phyloP scores from a whole-genome alignment of 2,888 invertebrate species.

The Griposia aprilina region DNA sequence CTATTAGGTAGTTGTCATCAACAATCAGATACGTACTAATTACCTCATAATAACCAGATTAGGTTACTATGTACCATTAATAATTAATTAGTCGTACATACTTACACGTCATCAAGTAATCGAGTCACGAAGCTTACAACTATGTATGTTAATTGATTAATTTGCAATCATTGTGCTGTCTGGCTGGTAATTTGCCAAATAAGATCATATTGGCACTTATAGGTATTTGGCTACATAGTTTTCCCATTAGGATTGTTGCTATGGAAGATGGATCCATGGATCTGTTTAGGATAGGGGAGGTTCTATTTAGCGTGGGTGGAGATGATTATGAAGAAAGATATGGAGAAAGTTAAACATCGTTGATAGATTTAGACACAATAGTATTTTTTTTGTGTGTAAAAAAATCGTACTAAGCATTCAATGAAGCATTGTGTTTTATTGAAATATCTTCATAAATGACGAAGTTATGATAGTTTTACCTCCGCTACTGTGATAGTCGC shows the following conservation, averaged over 20 bases:
- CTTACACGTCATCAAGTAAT: constrained; percentile 63
- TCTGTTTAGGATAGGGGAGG: not conserved
- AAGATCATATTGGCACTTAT: constrained; percentile 57
- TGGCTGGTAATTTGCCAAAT: constrained; percentile 58
- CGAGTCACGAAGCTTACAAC: constrained; percentile 57
- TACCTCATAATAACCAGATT: constrained; percentile 61
- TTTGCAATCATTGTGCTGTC: constrained; percentile 62
- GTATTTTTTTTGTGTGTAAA: too few species aligned
- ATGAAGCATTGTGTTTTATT: too few species aligned
- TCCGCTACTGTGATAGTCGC: too few species aligned
- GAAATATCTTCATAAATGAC: too few species aligned
- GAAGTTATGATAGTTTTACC: too few species aligned
- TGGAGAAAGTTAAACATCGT: too few species aligned
- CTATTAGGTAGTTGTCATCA: constrained; percentile 44
- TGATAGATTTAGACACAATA: too few species aligned
- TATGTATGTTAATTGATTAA: constrained; percentile 67
- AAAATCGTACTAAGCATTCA: too few species aligned
- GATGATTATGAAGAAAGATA: not conserved
- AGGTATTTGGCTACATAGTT: constrained; percentile 27
- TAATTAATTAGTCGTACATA: constrained; percentile 66
- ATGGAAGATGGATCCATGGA: constrained; percentile 5
- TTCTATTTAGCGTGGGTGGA: not conserved
- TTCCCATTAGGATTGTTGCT: constrained; percentile 38
- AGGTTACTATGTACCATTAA: constrained; percentile 59
- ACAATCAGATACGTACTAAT: constrained; percentile 61